phyloP scores from a whole-genome alignment of 2,797 vertebrate species.

The Ctenopoma multispine region DNA sequence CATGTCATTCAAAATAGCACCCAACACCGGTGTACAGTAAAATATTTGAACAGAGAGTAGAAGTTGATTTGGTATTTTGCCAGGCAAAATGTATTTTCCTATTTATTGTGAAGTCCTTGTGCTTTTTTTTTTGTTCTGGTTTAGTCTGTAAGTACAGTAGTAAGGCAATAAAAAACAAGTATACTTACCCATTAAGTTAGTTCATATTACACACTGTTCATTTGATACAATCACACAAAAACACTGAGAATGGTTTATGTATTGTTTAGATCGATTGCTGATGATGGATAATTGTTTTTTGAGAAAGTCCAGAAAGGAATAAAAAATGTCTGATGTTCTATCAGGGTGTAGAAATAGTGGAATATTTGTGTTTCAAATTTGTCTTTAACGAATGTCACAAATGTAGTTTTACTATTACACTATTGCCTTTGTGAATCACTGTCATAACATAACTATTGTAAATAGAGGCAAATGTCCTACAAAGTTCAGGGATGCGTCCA shows the following conservation, averaged over 20 bases:
- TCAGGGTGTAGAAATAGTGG: constrained; percentile 73
- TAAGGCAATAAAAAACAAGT: constrained; percentile 65
- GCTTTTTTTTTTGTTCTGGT: constrained; percentile 70
- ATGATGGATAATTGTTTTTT: constrained; percentile 48
- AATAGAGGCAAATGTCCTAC: constrained; percentile 67
- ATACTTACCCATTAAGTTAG: constrained; percentile 47
- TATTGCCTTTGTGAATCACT: constrained; percentile 76
- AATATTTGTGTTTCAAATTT: constrained; percentile 67
- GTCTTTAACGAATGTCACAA: constrained; percentile 71
- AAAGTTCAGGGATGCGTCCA: constrained; percentile 76
- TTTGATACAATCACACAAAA: constrained; percentile 49
- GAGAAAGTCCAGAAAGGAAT: constrained; percentile 51
- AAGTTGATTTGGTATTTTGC: constrained; percentile 74
- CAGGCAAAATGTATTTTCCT: constrained; percentile 81
- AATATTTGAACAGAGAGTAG: constrained; percentile 70
- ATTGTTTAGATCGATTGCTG: constrained; percentile 48
- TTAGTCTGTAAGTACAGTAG: constrained; percentile 63
- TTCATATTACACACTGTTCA: constrained; percentile 39
- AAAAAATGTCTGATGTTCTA: constrained; percentile 61
- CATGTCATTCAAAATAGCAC: constrained; percentile 79
- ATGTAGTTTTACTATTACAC: constrained; percentile 71
- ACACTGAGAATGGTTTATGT: constrained; percentile 41
- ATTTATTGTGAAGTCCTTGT: constrained; percentile 85
- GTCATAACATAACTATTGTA: constrained; percentile 75
- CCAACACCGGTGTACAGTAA: constrained; percentile 78